These are phyloP conservation scores for Hanleya hanleyi DNA, from an alignment of 2,888 invertebrate genomes.

Conservation along the genomic window DNA sequence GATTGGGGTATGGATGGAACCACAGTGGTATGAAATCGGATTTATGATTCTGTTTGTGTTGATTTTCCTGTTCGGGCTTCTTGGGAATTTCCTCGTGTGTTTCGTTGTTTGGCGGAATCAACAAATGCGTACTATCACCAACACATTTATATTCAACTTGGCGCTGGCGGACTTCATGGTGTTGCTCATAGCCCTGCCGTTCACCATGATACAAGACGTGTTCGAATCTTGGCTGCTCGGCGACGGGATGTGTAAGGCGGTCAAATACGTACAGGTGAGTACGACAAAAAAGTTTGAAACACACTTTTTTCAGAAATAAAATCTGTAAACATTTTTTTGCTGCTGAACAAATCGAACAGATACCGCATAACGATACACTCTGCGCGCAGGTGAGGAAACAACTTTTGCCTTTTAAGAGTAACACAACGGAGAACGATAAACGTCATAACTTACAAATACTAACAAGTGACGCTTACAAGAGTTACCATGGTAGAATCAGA, in stretches of 20 bases:
- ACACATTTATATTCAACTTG: slow-evolving; percentile 40
- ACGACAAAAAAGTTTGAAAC: too few species aligned
- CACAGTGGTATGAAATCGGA: neutral
- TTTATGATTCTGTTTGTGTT: slow-evolving; percentile 27
- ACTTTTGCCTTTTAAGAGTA: too few species aligned
- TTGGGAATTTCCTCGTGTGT: slow-evolving; percentile 34
- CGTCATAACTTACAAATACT: too few species aligned
- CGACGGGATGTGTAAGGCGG: slow-evolving; percentile 34
- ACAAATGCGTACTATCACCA: slow-evolving; percentile 40
- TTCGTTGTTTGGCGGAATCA: slow-evolving; percentile 26
- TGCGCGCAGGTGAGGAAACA: too few species aligned
- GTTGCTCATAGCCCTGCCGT: slow-evolving; percentile 38
- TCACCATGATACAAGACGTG: slow-evolving; percentile 32
- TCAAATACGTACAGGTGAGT: slow-evolving; percentile 37
- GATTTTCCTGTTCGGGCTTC: slow-evolving; percentile 24
- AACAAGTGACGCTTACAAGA: too few species aligned
- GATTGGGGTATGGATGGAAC: neutral
- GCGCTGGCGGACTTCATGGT: slow-evolving; percentile 41
- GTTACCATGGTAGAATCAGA: too few species aligned
- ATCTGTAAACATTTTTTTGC: too few species aligned
- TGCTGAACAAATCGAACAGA: too few species aligned
- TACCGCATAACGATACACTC: too few species aligned
- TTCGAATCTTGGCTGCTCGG: slow-evolving; percentile 43
- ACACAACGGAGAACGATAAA: too few species aligned
- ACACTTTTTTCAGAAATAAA: too few species aligned